Conservation (phyloP, 2,888 invertebrate genomes). For the Acanthacorydalis orientalis region DNA sequence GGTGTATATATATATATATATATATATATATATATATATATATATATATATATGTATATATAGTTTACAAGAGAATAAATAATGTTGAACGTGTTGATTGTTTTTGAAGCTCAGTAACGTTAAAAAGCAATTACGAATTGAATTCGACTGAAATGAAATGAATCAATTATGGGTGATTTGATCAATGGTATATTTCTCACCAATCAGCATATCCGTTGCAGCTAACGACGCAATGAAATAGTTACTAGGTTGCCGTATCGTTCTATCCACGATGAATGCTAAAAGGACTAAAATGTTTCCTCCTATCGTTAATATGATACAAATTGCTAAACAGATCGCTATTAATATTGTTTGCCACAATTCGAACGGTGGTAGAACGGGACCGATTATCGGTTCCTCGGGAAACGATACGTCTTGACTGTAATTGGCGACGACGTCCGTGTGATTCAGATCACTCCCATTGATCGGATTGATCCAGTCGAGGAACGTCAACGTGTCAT, state of each 20-base stretch:
- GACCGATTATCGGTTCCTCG: slow-evolving; percentile 13
- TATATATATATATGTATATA: neutral
- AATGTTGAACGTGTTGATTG: neutral
- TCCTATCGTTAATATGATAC: slow-evolving; percentile 81
- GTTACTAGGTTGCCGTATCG: slow-evolving; percentile 92
- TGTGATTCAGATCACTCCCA: neutral
- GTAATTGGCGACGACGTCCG: neutral
- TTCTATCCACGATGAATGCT: slow-evolving; percentile 87
- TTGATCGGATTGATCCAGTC: slow-evolving; percentile 3
- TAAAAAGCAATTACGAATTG: no score
- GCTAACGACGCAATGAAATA: slow-evolving; percentile 98
- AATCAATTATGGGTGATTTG: neutral
- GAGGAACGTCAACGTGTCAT: neutral
- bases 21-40: neutral
- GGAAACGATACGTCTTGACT: neutral
- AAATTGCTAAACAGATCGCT: slow-evolving; percentile 69
- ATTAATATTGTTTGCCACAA: slow-evolving; percentile 82
- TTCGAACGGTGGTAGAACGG: slow-evolving; percentile 68
- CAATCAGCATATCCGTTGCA: slow-evolving; percentile 92
- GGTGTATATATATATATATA: neutral
- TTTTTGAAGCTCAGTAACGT: no score
- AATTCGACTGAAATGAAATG: neutral
- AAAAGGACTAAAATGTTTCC: slow-evolving; percentile 92
- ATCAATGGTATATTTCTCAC: slow-evolving; percentile 28
- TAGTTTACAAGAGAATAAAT: neutral